phyloP scores from a whole-genome alignment of 2,113 vertebrate genomes.

The Dunckerocampus dactyliophorus region DNA sequence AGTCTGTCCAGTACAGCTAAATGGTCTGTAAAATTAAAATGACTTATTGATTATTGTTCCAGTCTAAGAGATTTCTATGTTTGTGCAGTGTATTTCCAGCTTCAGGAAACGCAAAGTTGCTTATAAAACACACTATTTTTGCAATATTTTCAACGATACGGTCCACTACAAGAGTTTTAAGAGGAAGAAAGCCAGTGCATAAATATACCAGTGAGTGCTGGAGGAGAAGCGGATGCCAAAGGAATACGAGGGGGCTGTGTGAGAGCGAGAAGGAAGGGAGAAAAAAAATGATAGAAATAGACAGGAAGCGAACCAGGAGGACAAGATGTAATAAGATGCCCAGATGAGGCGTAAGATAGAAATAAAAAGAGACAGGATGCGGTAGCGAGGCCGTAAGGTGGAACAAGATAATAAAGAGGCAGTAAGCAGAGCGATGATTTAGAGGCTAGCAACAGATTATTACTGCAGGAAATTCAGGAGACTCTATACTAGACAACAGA shows the following conservation, averaged over 20 bases:
- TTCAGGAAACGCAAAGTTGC: too few relatives aligned
- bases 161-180: too few relatives aligned
- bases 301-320: constrained; percentile 45
- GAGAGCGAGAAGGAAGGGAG: constrained; percentile 28
- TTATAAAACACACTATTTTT: too few relatives aligned
- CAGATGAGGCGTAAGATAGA: constrained; percentile 31
- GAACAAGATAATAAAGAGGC: constrained; percentile 28
- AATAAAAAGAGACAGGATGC: constrained; percentile 16
- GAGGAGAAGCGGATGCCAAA: constrained; percentile 47
- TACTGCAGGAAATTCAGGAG: constrained; percentile 9
- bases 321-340: constrained; percentile 47
- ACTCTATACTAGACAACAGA: constrained; percentile 5
- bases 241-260: constrained; percentile 40
- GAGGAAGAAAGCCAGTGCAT: constrained; percentile 20
- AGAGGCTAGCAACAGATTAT: constrained; percentile 26
- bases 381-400: constrained; percentile 13
- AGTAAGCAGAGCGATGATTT: constrained; percentile 9
- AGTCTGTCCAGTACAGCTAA: too few relatives aligned
- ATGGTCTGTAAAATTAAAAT: too few relatives aligned
- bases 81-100: too few relatives aligned
- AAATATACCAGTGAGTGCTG: constrained; percentile 29
- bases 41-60: too few relatives aligned
- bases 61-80: too few relatives aligned
- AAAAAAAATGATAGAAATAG: constrained; percentile 37
- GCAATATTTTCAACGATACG: too few relatives aligned